Conservation (phyloP, 2,888 invertebrate species). For the Psococerastis gibbosa region DNA sequence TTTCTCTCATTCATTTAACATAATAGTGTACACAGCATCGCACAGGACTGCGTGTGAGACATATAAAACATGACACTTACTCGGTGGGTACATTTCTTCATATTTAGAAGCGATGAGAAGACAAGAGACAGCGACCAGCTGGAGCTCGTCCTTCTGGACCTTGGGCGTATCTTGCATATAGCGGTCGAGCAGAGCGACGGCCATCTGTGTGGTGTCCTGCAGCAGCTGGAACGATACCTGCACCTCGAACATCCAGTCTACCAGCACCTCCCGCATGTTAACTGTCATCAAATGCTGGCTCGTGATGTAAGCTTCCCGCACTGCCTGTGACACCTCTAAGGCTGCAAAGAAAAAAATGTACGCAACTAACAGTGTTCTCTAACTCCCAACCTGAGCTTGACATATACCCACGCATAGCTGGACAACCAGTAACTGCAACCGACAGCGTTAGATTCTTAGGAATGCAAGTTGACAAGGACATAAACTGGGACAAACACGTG, state of each 20-base stretch:
- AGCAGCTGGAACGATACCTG: slow-evolving; percentile 67
- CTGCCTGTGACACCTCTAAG: slow-evolving; percentile 38
- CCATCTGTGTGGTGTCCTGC: slow-evolving; percentile 77
- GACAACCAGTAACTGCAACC: too few species aligned
- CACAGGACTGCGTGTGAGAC: too few species aligned
- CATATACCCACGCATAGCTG: too few species aligned
- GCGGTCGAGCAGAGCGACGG: slow-evolving; percentile 74
- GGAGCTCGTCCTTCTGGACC: slow-evolving; percentile 50
- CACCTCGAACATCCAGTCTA: slow-evolving; percentile 91
- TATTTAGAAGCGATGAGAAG: slow-evolving; percentile 86
- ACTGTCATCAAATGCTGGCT: slow-evolving; percentile 51
- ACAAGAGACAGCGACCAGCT: slow-evolving; percentile 75
- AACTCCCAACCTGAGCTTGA: too few species aligned
- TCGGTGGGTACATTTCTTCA: slow-evolving; percentile 79
- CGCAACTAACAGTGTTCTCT: too few species aligned
- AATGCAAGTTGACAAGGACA: too few species aligned
- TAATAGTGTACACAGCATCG: too few species aligned
- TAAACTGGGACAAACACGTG: too few species aligned
- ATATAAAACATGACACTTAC: background rate
- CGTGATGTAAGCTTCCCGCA: slow-evolving; percentile 36
- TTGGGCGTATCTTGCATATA: slow-evolving; percentile 50
- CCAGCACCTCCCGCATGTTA: slow-evolving; percentile 71
- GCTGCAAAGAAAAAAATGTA: slow-evolving; percentile 20
- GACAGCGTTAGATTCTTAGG: too few species aligned
- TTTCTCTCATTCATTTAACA: too few species aligned